phyloP scores from a whole-genome alignment of 2,888 invertebrate genomes.

The Ephialtes manifestator region DNA sequence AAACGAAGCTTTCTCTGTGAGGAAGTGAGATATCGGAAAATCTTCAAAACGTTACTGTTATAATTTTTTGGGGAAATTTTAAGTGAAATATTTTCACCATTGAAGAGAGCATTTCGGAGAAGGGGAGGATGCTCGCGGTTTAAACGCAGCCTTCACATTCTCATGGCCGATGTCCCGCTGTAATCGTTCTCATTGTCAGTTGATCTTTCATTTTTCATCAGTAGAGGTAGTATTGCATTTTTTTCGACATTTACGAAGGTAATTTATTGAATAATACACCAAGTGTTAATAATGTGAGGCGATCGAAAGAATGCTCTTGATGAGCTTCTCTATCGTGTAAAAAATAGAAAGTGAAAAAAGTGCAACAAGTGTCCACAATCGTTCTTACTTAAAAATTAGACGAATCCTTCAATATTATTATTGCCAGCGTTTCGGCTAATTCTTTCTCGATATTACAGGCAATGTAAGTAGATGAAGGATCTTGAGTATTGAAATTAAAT shows the following conservation, averaged over 20 bases:
- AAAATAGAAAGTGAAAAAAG: background rate
- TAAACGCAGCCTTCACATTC: background rate
- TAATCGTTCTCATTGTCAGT: background rate
- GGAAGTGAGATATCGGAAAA: no score
- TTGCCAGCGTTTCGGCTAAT: background rate
- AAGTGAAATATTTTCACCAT: no score
- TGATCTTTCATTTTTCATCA: background rate
- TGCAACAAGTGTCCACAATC: background rate
- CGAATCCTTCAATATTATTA: background rate
- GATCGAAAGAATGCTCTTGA: no score
- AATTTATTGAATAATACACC: background rate
- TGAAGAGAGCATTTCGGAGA: background rate
- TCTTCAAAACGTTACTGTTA: no score
- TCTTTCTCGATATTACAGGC: background rate
- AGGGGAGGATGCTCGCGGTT: background rate
- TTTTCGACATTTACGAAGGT: background rate
- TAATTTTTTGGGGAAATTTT: no score
- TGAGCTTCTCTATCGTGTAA: no score
- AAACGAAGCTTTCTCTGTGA: no score
- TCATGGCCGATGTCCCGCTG: background rate
- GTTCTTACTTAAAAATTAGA: no score
- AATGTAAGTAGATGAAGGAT: background rate
- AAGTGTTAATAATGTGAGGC: background rate
- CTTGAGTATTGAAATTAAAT: background rate
- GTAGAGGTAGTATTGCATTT: background rate